Evolutionary conservation across 2,113 vertebrate genomes (phyloP), one percentile per base, ranked within the genome.

Genomic region (Xenopus borealis): DNA sequence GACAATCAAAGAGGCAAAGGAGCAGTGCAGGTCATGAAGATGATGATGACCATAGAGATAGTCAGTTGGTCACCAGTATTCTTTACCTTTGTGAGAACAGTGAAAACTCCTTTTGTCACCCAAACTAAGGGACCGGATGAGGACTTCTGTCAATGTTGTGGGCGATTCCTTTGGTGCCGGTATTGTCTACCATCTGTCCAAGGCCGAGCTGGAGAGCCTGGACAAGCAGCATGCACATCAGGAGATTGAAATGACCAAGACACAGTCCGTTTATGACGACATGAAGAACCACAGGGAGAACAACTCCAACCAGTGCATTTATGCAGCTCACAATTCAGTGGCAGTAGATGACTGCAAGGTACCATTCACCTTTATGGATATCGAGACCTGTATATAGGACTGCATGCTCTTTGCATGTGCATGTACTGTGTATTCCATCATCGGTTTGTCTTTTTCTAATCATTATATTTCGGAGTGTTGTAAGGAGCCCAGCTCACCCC

Each of bases 301-400:
- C 92, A 98, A 95, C 93, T 95, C 96, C 85, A 97, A 95, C 89
- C 96, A 98, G 85, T 96, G 95, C 89, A 95, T 97, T 88, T 92
- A 94, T 91, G 88, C 93, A 13, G 93, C 95, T 91, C 95, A 97
- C 92, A 97, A 94, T 93, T 94, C 96, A 83, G 33, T 40, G 33
- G 6, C 33, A 40, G 92, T 95, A 94, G 96, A 98, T 93, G 97
- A 98, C 85, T 95, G 95, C 96, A 97, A 99, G 97, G 97, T 99
- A 98, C 91, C 90, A 86, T 91, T 96, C 88, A 92, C 86, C 75
- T 95, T 97, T 93, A 86, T 93, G 68, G 93, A 95, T 91, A 89
- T 97, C 82, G 96, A 97, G 88, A 97, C 93, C 69, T 95, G 90
- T 88, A 95, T 96, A 85, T 97, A 94, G 89, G 14, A 83, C 78